Evolutionary conservation across 2,888 invertebrate genomes (phyloP), one percentile per base, ranked within the genome.

Genomic region (Lasioglossum marginatum): DNA sequence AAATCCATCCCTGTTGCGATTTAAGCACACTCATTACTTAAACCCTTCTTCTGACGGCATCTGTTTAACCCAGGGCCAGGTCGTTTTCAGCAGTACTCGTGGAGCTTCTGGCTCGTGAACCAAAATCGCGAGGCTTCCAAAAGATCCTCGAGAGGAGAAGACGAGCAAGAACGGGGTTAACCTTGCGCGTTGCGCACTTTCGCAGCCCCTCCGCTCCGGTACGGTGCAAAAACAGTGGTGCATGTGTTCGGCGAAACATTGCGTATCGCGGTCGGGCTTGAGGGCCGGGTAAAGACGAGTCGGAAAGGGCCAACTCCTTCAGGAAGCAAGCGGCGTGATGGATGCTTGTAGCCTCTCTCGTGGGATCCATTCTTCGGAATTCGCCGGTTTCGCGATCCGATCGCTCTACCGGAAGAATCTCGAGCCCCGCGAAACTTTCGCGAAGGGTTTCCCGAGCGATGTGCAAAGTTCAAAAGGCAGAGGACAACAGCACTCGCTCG

Each of bases 321-420:
- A 71, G 84, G 52, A 83, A n/a, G 85, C 85, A 90, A 91, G 87
- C 77, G 82, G 86, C 88, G 88, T 89, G 73, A 88, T 81, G 82
- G 79, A 88, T 83, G 78, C 83, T 82, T 57, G 77, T 57, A 48
- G 74, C 71, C 81, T 82, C 78, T 83, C 78, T 83, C 52, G 43
- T 78, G 71, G 73, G 76, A 78, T 91, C 84, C 79, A 87, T 88
- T 91, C 89, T 89, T 89, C 82, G 85, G 85, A 84, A 88, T 87
- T 87, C 87, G 84, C 57, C 77, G 86, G 82, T 85, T 86, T 73
- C 80, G 83, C 68, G 72, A 81, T 48, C 48, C 40, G 10, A 27
- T 27, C 77, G 81, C 72, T 81, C 83, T 86, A 72, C 79, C 85
- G 87, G 87, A 90, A 88, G 73, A 81, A 88, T 79, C 75, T 37